Conservation (phyloP, 2,797 vertebrate species). For the Staurois parvus region DNA sequence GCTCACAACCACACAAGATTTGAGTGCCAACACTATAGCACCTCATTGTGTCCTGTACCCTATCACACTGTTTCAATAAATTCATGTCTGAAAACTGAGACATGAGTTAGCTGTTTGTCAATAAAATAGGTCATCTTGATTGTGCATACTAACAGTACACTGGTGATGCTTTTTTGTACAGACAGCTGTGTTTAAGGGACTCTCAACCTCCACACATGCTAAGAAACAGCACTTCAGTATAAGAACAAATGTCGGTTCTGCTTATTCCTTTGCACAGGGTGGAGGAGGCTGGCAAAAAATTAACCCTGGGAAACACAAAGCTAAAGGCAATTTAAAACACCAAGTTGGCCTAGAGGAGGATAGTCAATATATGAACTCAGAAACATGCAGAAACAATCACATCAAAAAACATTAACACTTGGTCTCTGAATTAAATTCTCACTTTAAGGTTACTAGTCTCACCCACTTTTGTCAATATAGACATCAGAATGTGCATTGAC, state of each 20-base stretch:
- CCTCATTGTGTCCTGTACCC: background rate
- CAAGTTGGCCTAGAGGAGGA: background rate
- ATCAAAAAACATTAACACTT: too few relatives aligned
- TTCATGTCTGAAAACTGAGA: background rate
- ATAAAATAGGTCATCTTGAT: slow-evolving; percentile 74
- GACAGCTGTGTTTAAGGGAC: slow-evolving; percentile 29
- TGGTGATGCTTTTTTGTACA: slow-evolving; percentile 29
- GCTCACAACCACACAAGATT: background rate
- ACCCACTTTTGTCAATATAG: too few relatives aligned
- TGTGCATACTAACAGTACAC: slow-evolving; percentile 58
- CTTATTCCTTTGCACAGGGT: background rate
- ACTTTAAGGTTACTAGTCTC: too few relatives aligned
- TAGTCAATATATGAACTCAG: background rate
- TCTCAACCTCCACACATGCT: background rate
- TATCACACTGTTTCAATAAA: background rate
- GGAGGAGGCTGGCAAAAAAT: background rate
- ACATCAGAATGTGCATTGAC: too few relatives aligned
- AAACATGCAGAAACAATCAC: background rate
- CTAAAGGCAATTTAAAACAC: background rate
- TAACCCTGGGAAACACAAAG: background rate
- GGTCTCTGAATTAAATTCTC: too few relatives aligned
- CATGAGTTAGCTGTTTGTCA: slow-evolving; percentile 63
- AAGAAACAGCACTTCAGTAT: background rate
- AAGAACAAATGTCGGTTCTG: background rate
- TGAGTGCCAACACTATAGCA: background rate